Evolutionary conservation across 1,140 invertebrate genomes (phyloP).

Genomic region (Fopius arisanus): DNA sequence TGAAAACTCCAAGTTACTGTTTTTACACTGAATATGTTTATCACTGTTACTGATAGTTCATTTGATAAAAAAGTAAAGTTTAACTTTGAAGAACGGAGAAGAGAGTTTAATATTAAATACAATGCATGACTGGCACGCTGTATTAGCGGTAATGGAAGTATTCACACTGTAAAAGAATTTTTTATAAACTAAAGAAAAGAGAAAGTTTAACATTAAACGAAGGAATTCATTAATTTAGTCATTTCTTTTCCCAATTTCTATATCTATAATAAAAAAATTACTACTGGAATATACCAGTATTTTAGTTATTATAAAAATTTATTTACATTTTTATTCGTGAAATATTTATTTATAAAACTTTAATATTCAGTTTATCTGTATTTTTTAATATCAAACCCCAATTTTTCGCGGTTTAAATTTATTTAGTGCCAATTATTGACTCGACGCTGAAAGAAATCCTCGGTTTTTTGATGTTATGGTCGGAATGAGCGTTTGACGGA

Average conservation of each 20-base stretch:
- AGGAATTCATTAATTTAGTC: background rate
- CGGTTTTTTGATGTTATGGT: slow-evolving; percentile 45
- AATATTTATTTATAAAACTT: too few relatives aligned
- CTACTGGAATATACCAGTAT: too few relatives aligned
- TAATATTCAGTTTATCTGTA: background rate
- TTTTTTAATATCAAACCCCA: background rate
- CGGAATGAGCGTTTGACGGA: slow-evolving; percentile 6
- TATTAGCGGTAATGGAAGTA: background rate
- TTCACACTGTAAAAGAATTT: slow-evolving; percentile 2
- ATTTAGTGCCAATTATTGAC: slow-evolving; percentile 54
- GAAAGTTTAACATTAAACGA: background rate
- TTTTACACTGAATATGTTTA: slow-evolving; percentile 8
- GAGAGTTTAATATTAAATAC: background rate
- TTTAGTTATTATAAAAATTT: too few relatives aligned
- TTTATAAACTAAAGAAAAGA: slow-evolving; percentile 2
- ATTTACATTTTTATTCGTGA: too few relatives aligned
- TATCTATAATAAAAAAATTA: too few relatives aligned
- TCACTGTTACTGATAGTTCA: slow-evolving; percentile 11
- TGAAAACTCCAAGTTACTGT: background rate
- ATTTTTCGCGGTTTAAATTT: background rate
- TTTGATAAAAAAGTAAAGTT: background rate
- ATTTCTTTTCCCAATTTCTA: too few relatives aligned
- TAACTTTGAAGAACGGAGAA: background rate
- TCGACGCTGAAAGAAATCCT: slow-evolving; percentile 60
- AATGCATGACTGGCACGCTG: background rate